These are phyloP conservation scores for Heliconius hewitsoni DNA, from an alignment of 1,140 invertebrate species.

Conservation along the genomic window DNA sequence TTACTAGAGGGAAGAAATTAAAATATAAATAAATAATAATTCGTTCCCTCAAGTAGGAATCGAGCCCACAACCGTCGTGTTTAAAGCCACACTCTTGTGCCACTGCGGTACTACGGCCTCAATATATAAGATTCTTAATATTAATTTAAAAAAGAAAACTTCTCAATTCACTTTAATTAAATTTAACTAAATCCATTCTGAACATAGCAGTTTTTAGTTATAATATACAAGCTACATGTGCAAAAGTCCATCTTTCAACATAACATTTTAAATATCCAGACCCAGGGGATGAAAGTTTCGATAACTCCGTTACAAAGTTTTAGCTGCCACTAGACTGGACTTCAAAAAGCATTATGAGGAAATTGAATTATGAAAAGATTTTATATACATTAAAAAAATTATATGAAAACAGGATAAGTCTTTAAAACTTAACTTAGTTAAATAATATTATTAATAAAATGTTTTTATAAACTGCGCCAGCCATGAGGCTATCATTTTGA, in stretches of 20 bases:
- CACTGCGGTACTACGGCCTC: too few species aligned
- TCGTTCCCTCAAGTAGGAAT: too few species aligned
- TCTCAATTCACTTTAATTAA: not conserved
- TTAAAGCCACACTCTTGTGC: too few species aligned
- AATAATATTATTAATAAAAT: not conserved
- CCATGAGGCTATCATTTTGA: too few species aligned
- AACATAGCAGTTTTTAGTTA: not conserved
- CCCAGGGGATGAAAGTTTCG: constrained; percentile 8
- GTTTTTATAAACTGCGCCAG: not conserved
- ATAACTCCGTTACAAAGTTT: constrained; percentile 16
- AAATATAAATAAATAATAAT: too few species aligned
- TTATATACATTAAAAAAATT: not conserved
- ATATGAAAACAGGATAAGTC: not conserved
- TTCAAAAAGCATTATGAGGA: constrained; percentile 1
- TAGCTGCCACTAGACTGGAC: constrained; percentile 15
- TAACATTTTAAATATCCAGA: not conserved
- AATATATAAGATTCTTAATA: too few species aligned
- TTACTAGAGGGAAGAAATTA: too few species aligned
- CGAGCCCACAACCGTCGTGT: too few species aligned
- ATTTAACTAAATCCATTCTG: not conserved
- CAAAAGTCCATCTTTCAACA: constrained; percentile 2
- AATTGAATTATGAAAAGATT: not conserved
- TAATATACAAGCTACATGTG: not conserved
- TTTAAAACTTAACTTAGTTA: not conserved
- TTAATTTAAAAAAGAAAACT: too few species aligned